Evolutionary conservation across 2,113 vertebrate species (phyloP).

Genomic region (Chelonoidis abingdonii): DNA sequence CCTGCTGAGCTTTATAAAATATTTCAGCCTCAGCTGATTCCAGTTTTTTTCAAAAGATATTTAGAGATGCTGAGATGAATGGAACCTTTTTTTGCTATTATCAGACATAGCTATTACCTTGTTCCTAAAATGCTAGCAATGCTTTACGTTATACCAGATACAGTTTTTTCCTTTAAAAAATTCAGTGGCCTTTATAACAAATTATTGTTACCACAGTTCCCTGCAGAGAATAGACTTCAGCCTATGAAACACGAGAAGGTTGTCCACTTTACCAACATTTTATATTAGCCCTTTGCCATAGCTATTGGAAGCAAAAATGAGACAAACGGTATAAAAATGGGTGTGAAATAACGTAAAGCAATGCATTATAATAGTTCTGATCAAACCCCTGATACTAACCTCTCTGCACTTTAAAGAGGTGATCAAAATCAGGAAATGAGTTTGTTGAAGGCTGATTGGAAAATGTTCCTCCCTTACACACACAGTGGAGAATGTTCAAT

Average conservation of each 20-base stretch:
- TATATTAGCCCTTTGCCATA: background rate
- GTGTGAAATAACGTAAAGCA: background rate
- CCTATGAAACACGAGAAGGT: background rate
- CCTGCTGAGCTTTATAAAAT: conserved; percentile 15
- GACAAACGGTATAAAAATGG: background rate
- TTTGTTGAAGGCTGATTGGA: background rate
- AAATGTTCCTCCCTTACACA: background rate
- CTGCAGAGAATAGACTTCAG: background rate
- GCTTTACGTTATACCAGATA: background rate
- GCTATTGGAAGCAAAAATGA: background rate
- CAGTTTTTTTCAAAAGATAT: background rate
- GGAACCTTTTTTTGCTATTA: background rate
- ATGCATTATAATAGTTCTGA: background rate
- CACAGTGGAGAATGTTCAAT: background rate
- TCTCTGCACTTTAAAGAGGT: background rate
- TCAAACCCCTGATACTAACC: background rate
- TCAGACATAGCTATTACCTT: background rate
- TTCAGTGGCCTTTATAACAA: background rate
- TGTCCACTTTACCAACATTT: background rate
- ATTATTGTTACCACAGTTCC: background rate
- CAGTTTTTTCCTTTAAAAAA: background rate
- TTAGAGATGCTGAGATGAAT: background rate
- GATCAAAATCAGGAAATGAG: background rate
- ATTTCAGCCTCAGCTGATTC: background rate
- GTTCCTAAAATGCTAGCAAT: background rate